Conservation (phyloP, 2,113 vertebrate genomes). For the Tilapia sparmanii region DNA sequence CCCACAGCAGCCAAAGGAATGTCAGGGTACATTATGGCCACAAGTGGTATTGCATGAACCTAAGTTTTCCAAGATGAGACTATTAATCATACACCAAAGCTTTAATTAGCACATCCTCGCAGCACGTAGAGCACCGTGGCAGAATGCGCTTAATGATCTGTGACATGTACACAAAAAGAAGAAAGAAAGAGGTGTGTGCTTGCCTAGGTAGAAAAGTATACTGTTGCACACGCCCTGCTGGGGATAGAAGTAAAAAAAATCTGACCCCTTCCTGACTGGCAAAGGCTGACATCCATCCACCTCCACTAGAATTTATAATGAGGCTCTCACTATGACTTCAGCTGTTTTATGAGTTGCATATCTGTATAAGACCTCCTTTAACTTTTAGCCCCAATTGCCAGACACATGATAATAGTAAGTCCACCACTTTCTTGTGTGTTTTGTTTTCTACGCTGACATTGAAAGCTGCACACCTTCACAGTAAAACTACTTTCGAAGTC, state of each 20-base stretch:
- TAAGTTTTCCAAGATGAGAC: slow-evolving; percentile 5
- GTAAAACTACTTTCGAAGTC: background rate
- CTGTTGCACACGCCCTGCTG: background rate
- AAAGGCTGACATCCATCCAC: background rate
- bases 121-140: background rate
- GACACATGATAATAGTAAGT: background rate
- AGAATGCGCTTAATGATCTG: slow-evolving; percentile 24
- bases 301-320: background rate
- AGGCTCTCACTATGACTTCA: background rate
- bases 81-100: slow-evolving; percentile 33
- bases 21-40: slow-evolving; percentile 1
- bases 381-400: background rate
- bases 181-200: background rate
- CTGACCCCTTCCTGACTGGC: no score
- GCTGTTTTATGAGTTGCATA: background rate
- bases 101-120: background rate
- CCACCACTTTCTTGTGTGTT: background rate
- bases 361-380: background rate
- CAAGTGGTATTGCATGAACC: background rate
- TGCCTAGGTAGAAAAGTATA: background rate
- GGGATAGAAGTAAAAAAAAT: background rate
- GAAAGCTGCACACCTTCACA: background rate
- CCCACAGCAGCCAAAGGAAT: background rate
- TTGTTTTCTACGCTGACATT: background rate
- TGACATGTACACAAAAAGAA: slow-evolving; percentile 2